Evolutionary conservation across 2,888 invertebrate genomes (phyloP).

Genomic region (Melanotus villosus): DNA sequence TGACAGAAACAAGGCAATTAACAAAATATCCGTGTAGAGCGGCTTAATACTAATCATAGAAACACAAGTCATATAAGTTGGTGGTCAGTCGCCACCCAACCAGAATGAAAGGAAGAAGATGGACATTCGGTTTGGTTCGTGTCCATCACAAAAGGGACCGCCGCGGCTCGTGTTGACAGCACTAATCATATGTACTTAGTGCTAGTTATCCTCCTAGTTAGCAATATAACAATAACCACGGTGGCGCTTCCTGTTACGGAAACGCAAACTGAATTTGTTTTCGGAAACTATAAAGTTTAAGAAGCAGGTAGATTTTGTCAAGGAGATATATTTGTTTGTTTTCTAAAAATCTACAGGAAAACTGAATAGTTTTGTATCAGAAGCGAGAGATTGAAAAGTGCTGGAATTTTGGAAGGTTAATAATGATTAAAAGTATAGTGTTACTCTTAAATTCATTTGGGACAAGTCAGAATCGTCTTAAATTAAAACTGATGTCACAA

Average conservation of each 20-base stretch:
- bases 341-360: no score
- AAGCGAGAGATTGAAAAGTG: no score
- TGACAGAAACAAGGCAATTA: slow-evolving; percentile 51
- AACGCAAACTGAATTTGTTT: slow-evolving; percentile 24
- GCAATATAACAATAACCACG: slow-evolving; percentile 38
- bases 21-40: slow-evolving; percentile 51
- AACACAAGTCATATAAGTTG: slow-evolving; percentile 37
- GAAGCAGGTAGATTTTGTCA: slow-evolving; percentile 17
- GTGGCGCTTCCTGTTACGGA: slow-evolving; percentile 35
- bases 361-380: no score
- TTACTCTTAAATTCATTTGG: no score
- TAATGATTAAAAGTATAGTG: no score
- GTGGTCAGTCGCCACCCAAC: slow-evolving; percentile 51
- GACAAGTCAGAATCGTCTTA: no score
- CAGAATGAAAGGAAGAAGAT: slow-evolving; percentile 43
- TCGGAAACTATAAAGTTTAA: slow-evolving; percentile 3
- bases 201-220: slow-evolving; percentile 53
- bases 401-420: no score
- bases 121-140: slow-evolving; percentile 39
- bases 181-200: slow-evolving; percentile 52
- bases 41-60: slow-evolving; percentile 51
- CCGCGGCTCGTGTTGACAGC: slow-evolving; percentile 51
- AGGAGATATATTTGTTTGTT: no score
- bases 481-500: no score
- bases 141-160: slow-evolving; percentile 46